phyloP scores from a whole-genome alignment of 1,140 invertebrate genomes.

The Drosophila subobscura region DNA sequence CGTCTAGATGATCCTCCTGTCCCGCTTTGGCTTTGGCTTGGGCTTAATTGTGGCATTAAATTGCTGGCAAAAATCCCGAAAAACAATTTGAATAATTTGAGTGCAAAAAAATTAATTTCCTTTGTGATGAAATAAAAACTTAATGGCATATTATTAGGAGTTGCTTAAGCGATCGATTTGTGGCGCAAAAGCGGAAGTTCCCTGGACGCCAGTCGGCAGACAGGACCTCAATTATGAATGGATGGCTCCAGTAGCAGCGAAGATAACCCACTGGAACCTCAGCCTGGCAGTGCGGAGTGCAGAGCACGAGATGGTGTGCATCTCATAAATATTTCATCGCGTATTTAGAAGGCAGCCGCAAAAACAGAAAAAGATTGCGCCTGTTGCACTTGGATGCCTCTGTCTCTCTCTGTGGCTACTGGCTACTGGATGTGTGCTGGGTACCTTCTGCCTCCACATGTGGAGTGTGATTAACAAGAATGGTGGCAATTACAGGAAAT shows the following conservation, averaged over 20 bases:
- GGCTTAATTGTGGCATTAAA: slow-evolving; percentile 27
- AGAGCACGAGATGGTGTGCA: slow-evolving; percentile 38
- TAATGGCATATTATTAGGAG: slow-evolving; percentile 39
- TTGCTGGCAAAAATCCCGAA: neutral
- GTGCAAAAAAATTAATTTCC: slow-evolving; percentile 9
- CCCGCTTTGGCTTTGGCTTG: neutral
- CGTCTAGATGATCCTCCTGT: too few relatives aligned
- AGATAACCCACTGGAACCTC: slow-evolving; percentile 21
- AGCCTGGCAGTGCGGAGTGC: slow-evolving; percentile 17
- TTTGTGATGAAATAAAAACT: neutral
- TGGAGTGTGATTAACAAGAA: slow-evolving; percentile 81
- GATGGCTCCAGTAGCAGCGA: slow-evolving; percentile 13
- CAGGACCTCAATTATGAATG: slow-evolving; percentile 56
- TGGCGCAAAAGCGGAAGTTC: slow-evolving; percentile 32
- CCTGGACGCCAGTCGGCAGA: slow-evolving; percentile 1
- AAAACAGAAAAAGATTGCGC: slow-evolving; percentile 36
- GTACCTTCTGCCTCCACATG: slow-evolving; percentile 1
- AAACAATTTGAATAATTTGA: neutral
- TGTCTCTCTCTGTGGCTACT: slow-evolving; percentile 33
- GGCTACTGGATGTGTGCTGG: slow-evolving; percentile 25
- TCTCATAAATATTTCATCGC: slow-evolving; percentile 80
- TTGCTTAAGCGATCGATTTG: slow-evolving; percentile 51
- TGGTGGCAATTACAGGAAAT: slow-evolving; percentile 81
- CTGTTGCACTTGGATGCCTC: slow-evolving; percentile 57
- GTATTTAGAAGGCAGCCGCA: slow-evolving; percentile 60